Conservation (phyloP, 1,140 invertebrate genomes). For the Camponotus vicinus region DNA sequence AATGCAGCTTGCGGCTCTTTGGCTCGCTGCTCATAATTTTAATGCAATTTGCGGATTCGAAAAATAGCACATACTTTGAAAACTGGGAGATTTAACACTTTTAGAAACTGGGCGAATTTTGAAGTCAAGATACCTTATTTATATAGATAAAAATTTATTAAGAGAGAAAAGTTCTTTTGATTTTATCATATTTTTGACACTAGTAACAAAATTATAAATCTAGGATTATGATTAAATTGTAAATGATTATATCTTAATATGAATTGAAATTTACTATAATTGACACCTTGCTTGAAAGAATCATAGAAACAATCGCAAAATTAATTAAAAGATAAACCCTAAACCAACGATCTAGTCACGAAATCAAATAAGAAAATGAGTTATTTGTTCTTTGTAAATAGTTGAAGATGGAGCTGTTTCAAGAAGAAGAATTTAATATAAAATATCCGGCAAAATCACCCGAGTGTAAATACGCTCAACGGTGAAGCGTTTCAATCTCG, state of each 20-base stretch:
- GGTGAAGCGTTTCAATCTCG: constrained; percentile 60
- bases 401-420: constrained; percentile 47
- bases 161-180: not conserved
- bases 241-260: not conserved
- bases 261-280: not conserved
- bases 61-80: constrained; percentile 26
- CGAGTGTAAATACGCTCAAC: constrained; percentile 54
- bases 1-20: constrained; percentile 45
- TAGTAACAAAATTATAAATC: not conserved
- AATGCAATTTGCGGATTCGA: constrained; percentile 1
- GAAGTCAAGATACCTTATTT: not conserved
- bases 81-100: not conserved
- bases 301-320: not conserved
- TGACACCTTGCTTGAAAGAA: not conserved
- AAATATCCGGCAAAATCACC: constrained; percentile 60
- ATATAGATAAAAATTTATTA: not conserved
- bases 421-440: constrained; percentile 66
- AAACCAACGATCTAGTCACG: not conserved
- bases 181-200: not conserved
- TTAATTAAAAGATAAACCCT: constrained; percentile 41
- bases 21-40: constrained; percentile 36
- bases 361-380: constrained; percentile 52
- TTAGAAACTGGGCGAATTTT: not conserved
- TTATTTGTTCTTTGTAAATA: constrained; percentile 47
- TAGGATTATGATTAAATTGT: not conserved